Base-by-base conservation (phyloP, 2,888 invertebrate genomes). In the Choreutis nemorana region DNA sequence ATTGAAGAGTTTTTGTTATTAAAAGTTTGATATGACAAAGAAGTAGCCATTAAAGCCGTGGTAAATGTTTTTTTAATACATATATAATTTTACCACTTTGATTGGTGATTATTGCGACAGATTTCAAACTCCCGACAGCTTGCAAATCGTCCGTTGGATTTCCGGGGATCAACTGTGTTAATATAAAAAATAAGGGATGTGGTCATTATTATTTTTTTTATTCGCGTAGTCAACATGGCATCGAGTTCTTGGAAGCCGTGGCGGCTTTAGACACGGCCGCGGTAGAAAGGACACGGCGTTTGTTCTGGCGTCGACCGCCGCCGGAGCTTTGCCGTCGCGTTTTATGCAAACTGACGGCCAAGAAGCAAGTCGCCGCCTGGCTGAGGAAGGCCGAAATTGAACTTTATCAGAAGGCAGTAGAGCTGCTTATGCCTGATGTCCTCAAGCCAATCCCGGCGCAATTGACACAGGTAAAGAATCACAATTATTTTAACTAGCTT, bases 401-500 rank as follows among this genome's bases (percentile, higher is more conserved):
- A 41, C 94, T 99, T 71, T 96, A 97, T 78, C 98, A 99, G 78
- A 91, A 92, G 57, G 85, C 97, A 44, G 95, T 97, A 6, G 94
- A 97, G 68, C 90, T 97, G 48, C 84, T 99, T 44, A 91, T 99
- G 71, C 97, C 98, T 10, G 95, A 97, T 73, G 97, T 98, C 26
- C 83, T 98, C 37, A 85, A 94, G 45, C 94, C 95, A 21, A 96
- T 97, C 53, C 97, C 97, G 40, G 92, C 94, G 64, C 89, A 93
- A 18, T 82, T 97, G 45, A 97, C 97, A 3, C 97, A 97, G 97
- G 52, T 96, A 91, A 71, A 93, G 94, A 78, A 92, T 7, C 5
- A 11, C 20, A 26, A 5, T 26, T 8, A 3, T 10, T 9, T 4
- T 16, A 22, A 21, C 4, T 16, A 24, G 15, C 4, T 2, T 8